These are phyloP conservation scores for Polypedilum pembai DNA, from an alignment of 1,140 invertebrate genomes.

Conservation along the genomic window DNA sequence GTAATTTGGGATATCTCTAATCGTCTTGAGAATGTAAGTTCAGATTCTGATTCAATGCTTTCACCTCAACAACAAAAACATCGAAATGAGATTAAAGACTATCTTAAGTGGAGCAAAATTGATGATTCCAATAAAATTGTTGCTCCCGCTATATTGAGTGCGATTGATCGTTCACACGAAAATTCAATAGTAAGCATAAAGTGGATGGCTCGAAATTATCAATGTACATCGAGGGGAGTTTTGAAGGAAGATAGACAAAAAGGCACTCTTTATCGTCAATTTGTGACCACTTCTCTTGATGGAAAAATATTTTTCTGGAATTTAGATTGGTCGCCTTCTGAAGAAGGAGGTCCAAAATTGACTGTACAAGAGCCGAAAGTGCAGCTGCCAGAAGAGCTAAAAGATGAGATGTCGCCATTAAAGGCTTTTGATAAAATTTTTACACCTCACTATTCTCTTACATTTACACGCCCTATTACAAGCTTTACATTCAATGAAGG, in stretches of 20 bases:
- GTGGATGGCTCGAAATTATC: conserved; percentile 56
- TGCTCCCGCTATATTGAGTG: conserved; percentile 52
- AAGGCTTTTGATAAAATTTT: conserved; percentile 51
- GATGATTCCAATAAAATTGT: conserved; percentile 49
- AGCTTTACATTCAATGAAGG: conserved; percentile 35
- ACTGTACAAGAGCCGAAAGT: conserved; percentile 30
- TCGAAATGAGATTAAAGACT: conserved; percentile 50
- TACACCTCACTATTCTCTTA: conserved; percentile 52
- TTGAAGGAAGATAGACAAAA: conserved; percentile 40
- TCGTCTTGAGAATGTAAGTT: conserved; percentile 56
- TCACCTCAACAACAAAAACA: conserved; percentile 53
- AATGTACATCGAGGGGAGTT: conserved; percentile 53
- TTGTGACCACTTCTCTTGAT: conserved; percentile 57
- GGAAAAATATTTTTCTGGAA: conserved; percentile 64
- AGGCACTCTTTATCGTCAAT: conserved; percentile 50
- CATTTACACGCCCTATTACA: conserved; percentile 44
- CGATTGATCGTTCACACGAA: conserved; percentile 53
- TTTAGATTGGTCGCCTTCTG: conserved; percentile 44
- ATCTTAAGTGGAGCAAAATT: conserved; percentile 61
- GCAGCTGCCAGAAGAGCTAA: conserved; percentile 48
- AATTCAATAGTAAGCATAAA: conserved; percentile 54
- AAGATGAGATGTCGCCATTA: conserved; percentile 49
- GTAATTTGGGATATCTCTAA: conserved; percentile 65
- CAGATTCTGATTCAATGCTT: conserved; percentile 48
- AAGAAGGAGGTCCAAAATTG: conserved; percentile 26